phyloP scores from a whole-genome alignment of 2,113 vertebrate genomes.

The Panthera tigris region DNA sequence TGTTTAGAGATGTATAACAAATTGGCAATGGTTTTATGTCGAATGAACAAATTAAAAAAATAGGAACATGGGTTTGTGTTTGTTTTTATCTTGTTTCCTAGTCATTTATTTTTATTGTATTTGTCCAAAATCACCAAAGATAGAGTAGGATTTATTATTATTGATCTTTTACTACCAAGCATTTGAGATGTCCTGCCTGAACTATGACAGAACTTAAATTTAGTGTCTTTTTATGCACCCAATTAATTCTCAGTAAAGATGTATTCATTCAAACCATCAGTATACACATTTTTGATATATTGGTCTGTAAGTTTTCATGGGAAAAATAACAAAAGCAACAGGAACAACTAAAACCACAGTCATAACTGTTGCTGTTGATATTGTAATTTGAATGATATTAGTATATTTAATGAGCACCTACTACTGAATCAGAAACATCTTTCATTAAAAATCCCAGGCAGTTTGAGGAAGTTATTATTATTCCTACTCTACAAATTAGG shows the following conservation, averaged over 20 bases:
- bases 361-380: not conserved
- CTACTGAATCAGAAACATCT: not conserved
- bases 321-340: not conserved
- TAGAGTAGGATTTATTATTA: not conserved
- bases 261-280: not conserved
- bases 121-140: not conserved
- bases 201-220: not conserved
- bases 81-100: constrained; percentile 2
- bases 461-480: not conserved
- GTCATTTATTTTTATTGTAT: constrained; percentile 10
- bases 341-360: not conserved
- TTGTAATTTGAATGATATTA: not conserved
- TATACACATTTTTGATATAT: not conserved
- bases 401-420: not conserved
- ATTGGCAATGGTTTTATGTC: not conserved
- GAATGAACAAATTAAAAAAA: not conserved
- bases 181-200: not conserved
- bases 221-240: not conserved
- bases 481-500: not conserved
- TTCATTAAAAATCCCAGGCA: not conserved
- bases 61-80: not conserved
- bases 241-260: not conserved
- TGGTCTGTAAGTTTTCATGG: not conserved
- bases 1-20: not conserved
- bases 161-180: not conserved